Percentiles rank a stretch among this genome's conserved stretches.
Conservation (phyloP, 2,797 vertebrate species). For the Amniataba percoides region DNA sequence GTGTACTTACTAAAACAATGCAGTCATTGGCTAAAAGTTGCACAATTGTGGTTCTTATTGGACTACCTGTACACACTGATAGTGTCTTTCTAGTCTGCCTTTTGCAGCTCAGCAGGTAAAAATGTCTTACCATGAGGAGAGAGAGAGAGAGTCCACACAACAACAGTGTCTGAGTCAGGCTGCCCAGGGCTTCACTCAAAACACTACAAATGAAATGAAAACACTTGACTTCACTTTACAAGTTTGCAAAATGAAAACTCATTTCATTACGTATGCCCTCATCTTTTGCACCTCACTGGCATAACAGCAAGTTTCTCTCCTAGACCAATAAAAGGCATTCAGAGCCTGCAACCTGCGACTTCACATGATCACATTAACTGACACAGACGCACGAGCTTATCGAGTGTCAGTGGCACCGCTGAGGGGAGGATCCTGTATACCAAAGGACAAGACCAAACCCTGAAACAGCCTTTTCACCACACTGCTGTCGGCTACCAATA, state of each 20-base stretch:
- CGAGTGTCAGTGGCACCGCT: too few species aligned
- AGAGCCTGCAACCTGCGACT: conserved; percentile 5
- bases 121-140: neutral
- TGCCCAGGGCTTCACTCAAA: conserved; percentile 15
- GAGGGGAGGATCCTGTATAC: too few species aligned
- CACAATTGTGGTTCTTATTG: too few species aligned
- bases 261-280: conserved; percentile 13
- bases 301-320: neutral
- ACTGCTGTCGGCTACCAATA: too few species aligned
- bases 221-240: conserved; percentile 14
- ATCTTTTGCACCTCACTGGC: neutral
- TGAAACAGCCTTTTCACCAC: too few species aligned
- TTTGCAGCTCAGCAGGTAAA: conserved; percentile 4
- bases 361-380: neutral
- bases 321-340: conserved; percentile 35
- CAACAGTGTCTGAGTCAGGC: neutral
- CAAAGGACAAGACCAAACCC: too few species aligned
- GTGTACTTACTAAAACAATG: too few species aligned
- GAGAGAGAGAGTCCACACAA: neutral
- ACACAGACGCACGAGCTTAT: neutral
- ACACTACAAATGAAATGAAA: conserved; percentile 3
- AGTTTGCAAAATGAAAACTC: conserved; percentile 32
- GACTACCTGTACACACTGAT: neutral
- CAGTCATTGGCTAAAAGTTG: too few species aligned
- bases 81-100: neutral